A percentile compares a stretch with the other conserved stretches of the same genome.
Conservation (phyloP, 2,888 invertebrate genomes). For the Drosophila heteroneura region DNA sequence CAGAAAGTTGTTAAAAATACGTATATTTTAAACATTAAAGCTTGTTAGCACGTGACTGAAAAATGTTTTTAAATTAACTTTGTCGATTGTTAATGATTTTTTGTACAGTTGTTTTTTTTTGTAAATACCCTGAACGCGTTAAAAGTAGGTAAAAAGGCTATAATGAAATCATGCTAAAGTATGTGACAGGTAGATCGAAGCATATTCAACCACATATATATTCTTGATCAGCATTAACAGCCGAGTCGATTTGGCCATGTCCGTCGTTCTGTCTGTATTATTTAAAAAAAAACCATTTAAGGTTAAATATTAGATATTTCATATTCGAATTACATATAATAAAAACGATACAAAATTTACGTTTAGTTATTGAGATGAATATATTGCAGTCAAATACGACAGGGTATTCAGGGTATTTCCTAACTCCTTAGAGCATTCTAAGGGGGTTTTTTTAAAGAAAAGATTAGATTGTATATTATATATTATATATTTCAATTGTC, state of each 20-base stretch:
- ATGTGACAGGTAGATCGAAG: background rate
- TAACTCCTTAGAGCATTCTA: background rate
- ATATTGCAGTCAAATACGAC: background rate
- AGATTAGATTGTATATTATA: background rate
- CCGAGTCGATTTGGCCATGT: background rate
- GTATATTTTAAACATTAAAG: background rate
- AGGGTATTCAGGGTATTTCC: background rate
- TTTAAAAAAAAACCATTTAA: no score
- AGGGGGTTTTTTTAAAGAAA: background rate
- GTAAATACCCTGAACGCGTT: background rate
- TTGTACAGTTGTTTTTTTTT: background rate
- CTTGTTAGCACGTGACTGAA: background rate
- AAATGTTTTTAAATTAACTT: background rate
- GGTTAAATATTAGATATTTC: no score
- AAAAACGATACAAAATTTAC: background rate
- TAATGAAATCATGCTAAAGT: background rate
- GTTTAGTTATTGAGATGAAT: background rate
- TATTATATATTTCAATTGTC: background rate
- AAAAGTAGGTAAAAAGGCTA: background rate
- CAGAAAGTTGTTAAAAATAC: background rate
- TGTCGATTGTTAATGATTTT: background rate
- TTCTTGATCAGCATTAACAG: background rate
- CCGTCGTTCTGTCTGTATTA: no score
- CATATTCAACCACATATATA: background rate
- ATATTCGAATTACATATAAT: background rate